Conservation (phyloP, 2,888 invertebrate species). For the Brachycybe producta region DNA sequence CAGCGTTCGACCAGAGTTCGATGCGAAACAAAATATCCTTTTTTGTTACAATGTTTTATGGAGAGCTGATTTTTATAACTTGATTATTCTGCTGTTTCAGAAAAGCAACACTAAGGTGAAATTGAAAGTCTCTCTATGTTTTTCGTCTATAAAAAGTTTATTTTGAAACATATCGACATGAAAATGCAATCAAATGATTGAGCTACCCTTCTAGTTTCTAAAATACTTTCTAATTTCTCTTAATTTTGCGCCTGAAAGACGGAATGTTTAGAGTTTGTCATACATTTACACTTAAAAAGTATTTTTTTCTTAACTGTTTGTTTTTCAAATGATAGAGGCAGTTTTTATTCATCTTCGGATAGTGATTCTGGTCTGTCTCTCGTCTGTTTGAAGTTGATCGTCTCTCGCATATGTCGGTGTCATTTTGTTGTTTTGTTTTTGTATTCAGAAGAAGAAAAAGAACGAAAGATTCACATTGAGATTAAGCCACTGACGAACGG, state of each 20-base stretch:
- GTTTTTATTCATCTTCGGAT: conserved; percentile 79
- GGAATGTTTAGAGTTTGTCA: neutral
- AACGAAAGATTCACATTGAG: conserved; percentile 81
- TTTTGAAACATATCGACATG: too few relatives aligned
- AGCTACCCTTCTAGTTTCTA: too few relatives aligned
- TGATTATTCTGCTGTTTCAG: too few relatives aligned
- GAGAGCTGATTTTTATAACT: too few relatives aligned
- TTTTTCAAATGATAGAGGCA: conserved; percentile 56
- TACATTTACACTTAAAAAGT: neutral
- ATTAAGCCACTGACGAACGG: conserved; percentile 89
- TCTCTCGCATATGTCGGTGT: neutral
- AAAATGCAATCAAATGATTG: too few relatives aligned
- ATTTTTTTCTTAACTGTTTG: neutral
- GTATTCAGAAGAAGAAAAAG: conserved; percentile 57
- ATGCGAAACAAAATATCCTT: conserved; percentile 33
- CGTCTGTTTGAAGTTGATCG: neutral
- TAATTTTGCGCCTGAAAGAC: too few relatives aligned
- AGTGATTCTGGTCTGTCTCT: conserved; percentile 56
- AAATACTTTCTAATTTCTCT: too few relatives aligned
- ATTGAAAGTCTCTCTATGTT: too few relatives aligned
- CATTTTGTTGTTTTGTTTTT: conserved; percentile 14
- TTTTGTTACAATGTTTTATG: too few relatives aligned
- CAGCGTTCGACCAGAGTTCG: conserved; percentile 68
- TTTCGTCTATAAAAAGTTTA: too few relatives aligned
- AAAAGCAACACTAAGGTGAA: neutral